phyloP scores from a whole-genome alignment of 2,888 invertebrate species.

The Pammene fasciana region DNA sequence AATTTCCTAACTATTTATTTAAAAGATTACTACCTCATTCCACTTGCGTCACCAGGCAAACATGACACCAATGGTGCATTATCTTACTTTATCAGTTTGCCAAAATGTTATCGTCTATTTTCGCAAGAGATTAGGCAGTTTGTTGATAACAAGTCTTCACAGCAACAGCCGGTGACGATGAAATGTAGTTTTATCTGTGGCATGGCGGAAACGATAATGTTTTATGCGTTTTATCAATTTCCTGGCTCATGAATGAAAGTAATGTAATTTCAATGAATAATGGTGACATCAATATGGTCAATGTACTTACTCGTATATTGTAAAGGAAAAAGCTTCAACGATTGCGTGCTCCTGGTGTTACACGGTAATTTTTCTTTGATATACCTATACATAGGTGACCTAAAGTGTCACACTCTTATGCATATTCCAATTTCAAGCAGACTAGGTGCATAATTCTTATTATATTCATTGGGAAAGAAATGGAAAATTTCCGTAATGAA shows the following conservation, averaged over 20 bases:
- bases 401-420: not conserved
- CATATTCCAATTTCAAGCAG: too few relatives aligned
- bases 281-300: not conserved
- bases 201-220: conserved; percentile 36
- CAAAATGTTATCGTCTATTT: conserved; percentile 32
- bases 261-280: conserved; percentile 23
- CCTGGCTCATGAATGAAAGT: conserved; percentile 31
- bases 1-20: conserved; percentile 18
- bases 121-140: conserved; percentile 28
- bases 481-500: too few relatives aligned
- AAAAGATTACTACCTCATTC: conserved; percentile 13
- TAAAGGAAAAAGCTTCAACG: too few relatives aligned
- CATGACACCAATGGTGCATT: conserved; percentile 35
- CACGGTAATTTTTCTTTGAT: too few relatives aligned
- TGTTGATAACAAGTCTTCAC: conserved; percentile 32
- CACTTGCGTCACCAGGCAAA: conserved; percentile 25
- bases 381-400: not conserved
- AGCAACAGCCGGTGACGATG: conserved; percentile 34
- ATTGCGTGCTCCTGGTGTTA: too few relatives aligned
- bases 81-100: conserved; percentile 32
- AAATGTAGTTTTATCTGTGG: conserved; percentile 30
- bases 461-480: too few relatives aligned
- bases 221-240: conserved; percentile 32
- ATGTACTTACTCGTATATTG: not conserved
- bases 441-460: too few relatives aligned